Base-by-base conservation (phyloP, 64 coral and sea anemone genomes). In the Acropora tenuis region DNA sequence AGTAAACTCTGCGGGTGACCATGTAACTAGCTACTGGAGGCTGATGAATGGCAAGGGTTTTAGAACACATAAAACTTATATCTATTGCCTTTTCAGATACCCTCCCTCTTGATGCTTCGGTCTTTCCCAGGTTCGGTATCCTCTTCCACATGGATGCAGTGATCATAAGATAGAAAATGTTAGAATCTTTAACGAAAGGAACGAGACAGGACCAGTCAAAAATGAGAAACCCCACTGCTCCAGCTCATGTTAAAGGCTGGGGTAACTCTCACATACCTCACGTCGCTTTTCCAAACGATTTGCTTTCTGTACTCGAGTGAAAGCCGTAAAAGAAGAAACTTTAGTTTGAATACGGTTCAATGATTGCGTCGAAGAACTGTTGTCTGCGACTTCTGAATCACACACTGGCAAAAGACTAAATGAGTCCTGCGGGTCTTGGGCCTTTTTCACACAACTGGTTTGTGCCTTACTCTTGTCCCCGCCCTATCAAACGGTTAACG, bases 281-380 rank as follows among this genome's bases (percentile, higher is more conserved):
- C 82, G 48, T 3, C 82, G 82, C 72, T 85, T 85, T 15, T 85
- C 82, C 19, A 45, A 17, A n/a, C 65, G 82, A 72, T 85, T 85
- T 49, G 65, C 45, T 4, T 85, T 85, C 7, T 85, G 82, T 8
- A 85, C 63, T 40, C 82, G 43, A 30, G 61, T 49, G 72, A 85
- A 85, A 5, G 63, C 82, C 1, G 63, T 3, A 12, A 71, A 85
- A 5, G 82, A 85, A 48, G 82, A 85, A 5, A 85, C 43, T 49
- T 71, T 69, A 18, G 82, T 18, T 65, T 85, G 82, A 18, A 85
- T 13, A 48, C 44, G 82, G n/a, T 68, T 85, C 43, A 85, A 71
- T 13, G 82, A 71, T 69, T 2, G 44, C 44, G 63, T 48, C 6
- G 63, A 18, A 6, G 43, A 47, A 72, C 20, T 71, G 18, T 18